Evolutionary conservation across 2,797 vertebrate genomes (phyloP), one percentile per base, ranked within the genome.

Genomic region (Carapus acus): DNA sequence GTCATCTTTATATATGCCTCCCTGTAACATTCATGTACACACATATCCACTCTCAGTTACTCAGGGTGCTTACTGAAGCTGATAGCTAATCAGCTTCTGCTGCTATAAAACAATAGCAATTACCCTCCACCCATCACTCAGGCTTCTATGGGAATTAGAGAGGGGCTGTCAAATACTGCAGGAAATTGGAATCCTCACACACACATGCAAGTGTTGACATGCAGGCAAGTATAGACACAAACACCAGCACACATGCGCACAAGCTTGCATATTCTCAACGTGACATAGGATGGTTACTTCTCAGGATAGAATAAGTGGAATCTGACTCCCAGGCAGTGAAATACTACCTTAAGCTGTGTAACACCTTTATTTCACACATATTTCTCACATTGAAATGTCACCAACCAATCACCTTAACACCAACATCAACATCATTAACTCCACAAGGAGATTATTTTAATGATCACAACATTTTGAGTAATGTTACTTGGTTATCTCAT

Each of bases 1-100:
- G 38, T 55, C n/a, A 52, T 18, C 63, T 22, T 59, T 48, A 42
- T 54, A 51, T 34, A 54, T 57, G 31, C 11, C 11, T 33, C 13
- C 20, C 43, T 42, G 48, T 43, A 45, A 54, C 5, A 16, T 41
- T 42, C 29, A 47, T 22, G 53, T 55, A 65, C 36, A 48, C 8
- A 33, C 21, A 56, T 31, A 36, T 23, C 46, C 49, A 38, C 21
- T 43, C 22, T 41, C 20, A 45, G n/a, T n/a, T 51, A 24, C 29
- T 37, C 52, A 61, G 42, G 17, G 44, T 73, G 68, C 80, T 77
- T 67, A 61, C 65, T 72, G 52, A 66, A 71, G 77, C 78, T 79
- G 33, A 83, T 83, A 83, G 67, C 56, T 75, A 80, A 79, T 80
- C 76, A 79, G 73, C 67, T 70, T 57, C 24, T 71, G 68, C 49